phyloP scores from a whole-genome alignment of 37 sponge, comb jelly and placozoan genomes.

The Halichondria panicea region DNA sequence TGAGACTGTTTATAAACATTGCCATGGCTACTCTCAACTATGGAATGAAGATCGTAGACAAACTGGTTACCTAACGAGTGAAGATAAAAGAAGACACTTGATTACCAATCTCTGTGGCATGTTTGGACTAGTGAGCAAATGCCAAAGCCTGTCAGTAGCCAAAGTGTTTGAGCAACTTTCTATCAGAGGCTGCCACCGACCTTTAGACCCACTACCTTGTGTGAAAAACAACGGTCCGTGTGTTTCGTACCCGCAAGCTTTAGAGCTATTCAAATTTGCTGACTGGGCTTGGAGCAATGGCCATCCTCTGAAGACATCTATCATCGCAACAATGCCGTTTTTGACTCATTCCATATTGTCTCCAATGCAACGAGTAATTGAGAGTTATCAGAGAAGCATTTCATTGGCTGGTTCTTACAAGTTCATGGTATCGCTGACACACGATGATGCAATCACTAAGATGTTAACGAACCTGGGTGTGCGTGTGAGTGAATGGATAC shows the following conservation, averaged over 20 bases:
- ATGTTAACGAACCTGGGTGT: constrained; percentile 30
- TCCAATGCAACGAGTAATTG: constrained; percentile 16
- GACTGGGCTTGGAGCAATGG: constrained; percentile 13
- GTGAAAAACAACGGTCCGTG: not conserved
- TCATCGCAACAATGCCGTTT: constrained; percentile 33
- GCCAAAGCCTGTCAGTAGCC: not conserved
- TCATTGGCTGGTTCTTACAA: constrained; percentile 1
- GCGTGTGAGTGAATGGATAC: constrained; percentile 19
- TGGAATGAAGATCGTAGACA: not conserved
- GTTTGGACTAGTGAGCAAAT: not conserved
- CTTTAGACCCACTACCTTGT: constrained; percentile 38
- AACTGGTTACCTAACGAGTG: not conserved
- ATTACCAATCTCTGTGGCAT: not conserved
- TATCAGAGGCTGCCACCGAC: constrained; percentile 15
- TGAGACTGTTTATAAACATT: not conserved
- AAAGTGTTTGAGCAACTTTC: constrained; percentile 29
- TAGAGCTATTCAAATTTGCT: constrained; percentile 8
- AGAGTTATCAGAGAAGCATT: too few relatives aligned
- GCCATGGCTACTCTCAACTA: constrained; percentile 3
- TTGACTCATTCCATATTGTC: constrained; percentile 44
- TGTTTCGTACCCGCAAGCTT: not conserved
- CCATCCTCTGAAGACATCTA: constrained; percentile 19
- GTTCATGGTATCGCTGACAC: constrained; percentile 33
- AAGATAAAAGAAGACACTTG: not conserved
- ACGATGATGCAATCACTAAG: constrained; percentile 42